phyloP scores from a whole-genome alignment of 1,140 invertebrate species.

The Magallana ariakensis region DNA sequence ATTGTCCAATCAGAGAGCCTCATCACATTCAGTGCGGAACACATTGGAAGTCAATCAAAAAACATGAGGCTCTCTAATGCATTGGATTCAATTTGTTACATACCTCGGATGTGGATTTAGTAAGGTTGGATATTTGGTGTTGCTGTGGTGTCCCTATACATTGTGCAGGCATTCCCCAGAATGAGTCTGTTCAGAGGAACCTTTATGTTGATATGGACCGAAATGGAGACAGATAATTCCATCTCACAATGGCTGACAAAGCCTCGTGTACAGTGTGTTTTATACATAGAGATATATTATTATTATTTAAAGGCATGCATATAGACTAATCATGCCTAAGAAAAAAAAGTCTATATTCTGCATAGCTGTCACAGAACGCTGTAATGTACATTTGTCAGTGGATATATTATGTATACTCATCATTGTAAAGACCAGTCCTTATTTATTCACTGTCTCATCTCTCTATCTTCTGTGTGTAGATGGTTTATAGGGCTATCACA shows the following conservation, averaged over 20 bases:
- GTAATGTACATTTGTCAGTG: not conserved
- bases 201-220: not conserved
- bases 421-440: not conserved
- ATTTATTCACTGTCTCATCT: not conserved
- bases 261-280: slow-evolving; percentile 11
- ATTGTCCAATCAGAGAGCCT: slow-evolving; percentile 40
- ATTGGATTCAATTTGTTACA: slow-evolving; percentile 4
- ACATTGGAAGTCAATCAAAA: not conserved
- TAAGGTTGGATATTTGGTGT: not conserved
- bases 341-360: not conserved
- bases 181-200: not conserved
- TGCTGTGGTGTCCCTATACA: not conserved
- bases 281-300: slow-evolving; percentile 12
- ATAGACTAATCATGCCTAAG: not conserved
- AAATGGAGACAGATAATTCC: not conserved
- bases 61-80: not conserved
- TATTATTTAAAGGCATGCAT: not conserved
- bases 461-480: not conserved
- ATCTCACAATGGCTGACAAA: not conserved
- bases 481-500: not conserved
- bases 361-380: not conserved
- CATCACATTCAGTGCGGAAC: slow-evolving; percentile 26
- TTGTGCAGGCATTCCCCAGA: not conserved
- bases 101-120: slow-evolving; percentile 10
- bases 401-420: not conserved